Conservation (phyloP, 2,797 vertebrate genomes). For the Coregonus sp. region DNA sequence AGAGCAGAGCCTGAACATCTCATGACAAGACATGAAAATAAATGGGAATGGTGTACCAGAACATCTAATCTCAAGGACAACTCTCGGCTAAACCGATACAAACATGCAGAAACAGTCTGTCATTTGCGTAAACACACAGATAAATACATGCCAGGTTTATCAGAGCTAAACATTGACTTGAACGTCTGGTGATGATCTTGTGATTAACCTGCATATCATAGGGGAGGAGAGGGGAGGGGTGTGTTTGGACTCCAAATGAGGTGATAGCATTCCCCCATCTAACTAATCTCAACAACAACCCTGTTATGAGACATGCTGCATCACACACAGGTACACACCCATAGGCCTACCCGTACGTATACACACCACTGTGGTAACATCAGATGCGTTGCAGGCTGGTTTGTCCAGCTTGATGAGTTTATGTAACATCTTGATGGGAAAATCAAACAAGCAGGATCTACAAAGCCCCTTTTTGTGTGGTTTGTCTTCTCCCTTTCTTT, state of each 20-base stretch:
- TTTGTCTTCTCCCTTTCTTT: background rate
- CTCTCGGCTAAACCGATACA: background rate
- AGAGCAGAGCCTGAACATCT: background rate
- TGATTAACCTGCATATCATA: background rate
- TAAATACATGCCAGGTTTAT: background rate
- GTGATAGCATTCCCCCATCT: background rate
- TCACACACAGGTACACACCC: background rate
- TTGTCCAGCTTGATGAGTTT: slow-evolving; percentile 7
- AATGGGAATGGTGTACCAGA: background rate
- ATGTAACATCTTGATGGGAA: slow-evolving; percentile 8
- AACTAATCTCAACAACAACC: slow-evolving; percentile 19
- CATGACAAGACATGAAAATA: background rate
- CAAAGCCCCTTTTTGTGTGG: background rate
- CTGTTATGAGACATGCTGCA: background rate
- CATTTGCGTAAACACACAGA: background rate
- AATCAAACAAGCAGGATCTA: slow-evolving; percentile 5
- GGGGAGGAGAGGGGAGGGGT: background rate
- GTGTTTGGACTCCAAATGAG: background rate
- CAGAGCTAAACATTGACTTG: background rate
- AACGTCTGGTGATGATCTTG: background rate
- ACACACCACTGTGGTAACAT: background rate
- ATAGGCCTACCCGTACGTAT: background rate
- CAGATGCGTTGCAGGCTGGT: background rate
- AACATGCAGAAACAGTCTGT: background rate
- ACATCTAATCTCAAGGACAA: background rate